Base-by-base conservation (phyloP, 2,797 vertebrate species). In the Capromys pilorides region DNA sequence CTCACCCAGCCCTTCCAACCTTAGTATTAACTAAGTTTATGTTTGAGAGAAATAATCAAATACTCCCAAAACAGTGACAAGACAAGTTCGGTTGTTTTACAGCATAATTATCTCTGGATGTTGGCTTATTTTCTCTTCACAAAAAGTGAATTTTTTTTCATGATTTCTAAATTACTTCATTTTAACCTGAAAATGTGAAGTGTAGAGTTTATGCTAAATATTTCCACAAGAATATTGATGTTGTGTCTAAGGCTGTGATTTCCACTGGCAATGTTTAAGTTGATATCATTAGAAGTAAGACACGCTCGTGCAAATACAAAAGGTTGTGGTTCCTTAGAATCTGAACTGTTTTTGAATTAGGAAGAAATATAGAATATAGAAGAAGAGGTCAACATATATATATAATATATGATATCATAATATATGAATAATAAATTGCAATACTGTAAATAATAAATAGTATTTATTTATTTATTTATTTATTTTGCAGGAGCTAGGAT, bases 261-360 rank as follows among this genome's bases (percentile, higher is more conserved):
- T 94, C 90, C 75, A 59, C 31, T 51, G 28, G 6, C 3, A 93
- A 51, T 73, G 10, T 80, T 80, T 86, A 86, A 75, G 4, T 49
- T 88, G 4, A 24, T 59, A 6, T 59, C 5, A 90, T 22, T 86
- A 9, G 66, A 64, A 85, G 12, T 75, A 92, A 91, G 36, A 39
- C 2, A 85, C 1, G 57, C 0, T 9, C 77, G 21, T 71, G 10
- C 61, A 54, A 82, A 88, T 82, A 73, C 8, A 57, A 71, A 57
- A 77, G 57, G 61, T 79, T 62, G 11, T 61, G 19, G 8, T 5
- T 64, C 66, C 66, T 45, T 36, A 36, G 33, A 69, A 19, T 51
- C 89, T 71, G 24, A 86, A 61, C 0, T 77, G 18, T 24, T 93
- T 89, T 94, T 91, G 6, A 86, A 26, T 83, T 75, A 86, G 79